phyloP scores from a whole-genome alignment of 2,113 vertebrate species.

The Mobula hypostoma region DNA sequence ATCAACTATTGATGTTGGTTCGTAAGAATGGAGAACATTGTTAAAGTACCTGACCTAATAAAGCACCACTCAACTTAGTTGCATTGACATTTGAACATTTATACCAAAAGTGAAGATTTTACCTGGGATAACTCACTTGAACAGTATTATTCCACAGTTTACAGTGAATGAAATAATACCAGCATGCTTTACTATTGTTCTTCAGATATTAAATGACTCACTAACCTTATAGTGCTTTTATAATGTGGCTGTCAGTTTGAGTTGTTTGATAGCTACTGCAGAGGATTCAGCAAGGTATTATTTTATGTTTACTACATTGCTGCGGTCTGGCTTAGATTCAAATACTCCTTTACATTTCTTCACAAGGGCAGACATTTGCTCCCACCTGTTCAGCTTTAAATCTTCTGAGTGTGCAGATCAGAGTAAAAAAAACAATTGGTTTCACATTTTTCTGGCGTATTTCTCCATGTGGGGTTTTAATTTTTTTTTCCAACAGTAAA shows the following conservation, averaged over 20 bases:
- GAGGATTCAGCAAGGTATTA: not conserved
- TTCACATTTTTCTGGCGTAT: not conserved
- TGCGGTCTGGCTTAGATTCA: not conserved
- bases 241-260: not conserved
- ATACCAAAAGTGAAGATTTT: not conserved
- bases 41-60: not conserved
- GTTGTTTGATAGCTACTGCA: not conserved
- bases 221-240: not conserved
- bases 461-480: not conserved
- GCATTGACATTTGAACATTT: not conserved
- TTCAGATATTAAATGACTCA: slow-evolving; percentile 8
- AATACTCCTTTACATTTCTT: not conserved
- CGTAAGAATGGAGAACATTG: not conserved
- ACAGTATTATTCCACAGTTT: not conserved
- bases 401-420: not conserved
- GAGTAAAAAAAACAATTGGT: not conserved
- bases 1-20: not conserved
- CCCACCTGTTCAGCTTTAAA: not conserved
- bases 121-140: not conserved
- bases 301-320: not conserved
- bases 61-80: not conserved
- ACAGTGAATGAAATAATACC: not conserved
- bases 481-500: not conserved
- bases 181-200: not conserved
- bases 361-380: not conserved